Evolutionary conservation across 2,888 invertebrate species (phyloP).

Genomic region (Eupithecia abbreviata): DNA sequence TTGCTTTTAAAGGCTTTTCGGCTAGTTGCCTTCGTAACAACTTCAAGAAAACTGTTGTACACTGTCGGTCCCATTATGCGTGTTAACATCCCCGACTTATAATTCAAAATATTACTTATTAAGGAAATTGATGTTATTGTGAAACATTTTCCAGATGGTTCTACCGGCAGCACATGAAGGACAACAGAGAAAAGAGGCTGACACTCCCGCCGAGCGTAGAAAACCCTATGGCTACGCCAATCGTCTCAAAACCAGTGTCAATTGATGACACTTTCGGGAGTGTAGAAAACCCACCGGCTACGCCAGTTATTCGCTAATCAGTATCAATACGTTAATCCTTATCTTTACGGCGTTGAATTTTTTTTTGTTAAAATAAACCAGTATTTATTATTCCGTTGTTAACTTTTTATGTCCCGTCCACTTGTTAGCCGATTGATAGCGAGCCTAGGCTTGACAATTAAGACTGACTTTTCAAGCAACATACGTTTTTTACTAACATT

Average conservation of each 20-base stretch:
- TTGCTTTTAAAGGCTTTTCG: no score
- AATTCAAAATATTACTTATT: not conserved
- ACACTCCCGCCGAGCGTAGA: constrained; percentile 39
- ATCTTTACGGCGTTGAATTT: not conserved
- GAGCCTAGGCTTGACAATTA: not conserved
- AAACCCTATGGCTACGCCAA: constrained; percentile 20
- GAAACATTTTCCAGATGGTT: constrained; percentile 67
- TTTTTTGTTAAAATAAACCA: not conserved
- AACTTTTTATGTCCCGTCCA: not conserved
- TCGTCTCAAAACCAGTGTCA: constrained; percentile 14
- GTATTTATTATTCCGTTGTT: not conserved
- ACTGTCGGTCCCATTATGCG: no score
- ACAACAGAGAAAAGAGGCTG: constrained; percentile 60
- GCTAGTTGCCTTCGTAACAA: no score
- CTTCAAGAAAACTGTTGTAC: no score
- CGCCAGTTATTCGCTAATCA: not conserved
- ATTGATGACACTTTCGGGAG: not conserved
- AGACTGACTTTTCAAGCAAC: no score
- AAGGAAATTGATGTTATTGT: not conserved
- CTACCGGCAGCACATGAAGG: constrained; percentile 67
- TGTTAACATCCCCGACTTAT: not conserved
- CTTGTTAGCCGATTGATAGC: not conserved
- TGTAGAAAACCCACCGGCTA: constrained; percentile 18
- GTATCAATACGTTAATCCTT: not conserved
- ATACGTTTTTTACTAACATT: not conserved